Evolutionary conservation across 2,888 invertebrate species (phyloP), one percentile per base, ranked within the genome.

Genomic region (Cheilosia grossa): DNA sequence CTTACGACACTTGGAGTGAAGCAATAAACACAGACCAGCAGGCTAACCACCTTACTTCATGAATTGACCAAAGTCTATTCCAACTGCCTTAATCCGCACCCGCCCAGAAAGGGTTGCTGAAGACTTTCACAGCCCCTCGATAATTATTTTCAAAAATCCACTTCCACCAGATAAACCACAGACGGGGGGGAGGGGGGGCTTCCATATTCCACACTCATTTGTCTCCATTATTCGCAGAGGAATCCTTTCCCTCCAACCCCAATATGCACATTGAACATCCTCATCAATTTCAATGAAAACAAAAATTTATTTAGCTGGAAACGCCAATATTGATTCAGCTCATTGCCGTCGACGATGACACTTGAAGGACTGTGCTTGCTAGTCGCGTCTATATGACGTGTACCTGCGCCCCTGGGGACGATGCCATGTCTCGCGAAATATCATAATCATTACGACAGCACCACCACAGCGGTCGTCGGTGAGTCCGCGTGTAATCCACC

Each of bases 291-390:
- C 80, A 81, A 85, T 85, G 66, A 85, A 72, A 67, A 72, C 44
- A 75, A 49, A 69, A 72, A 80, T 72, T 61, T 77, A 77, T 85
- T 80, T 70, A 80, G 27, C 67, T 80, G 85, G 77, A 85, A 80
- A 85, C 75, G 85, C 77, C 80, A 81, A 85, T 85, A 85, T 85
- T 81, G 85, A 81, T 77, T 77, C 75, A 80, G 61, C 63, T 77
- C 80, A 81, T 85, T 80, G 80, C 77, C 72, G 44, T 40, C 51
- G 63, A 51, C 73, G 44, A 59, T 40, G 53, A 82, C 67, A 72
- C 67, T 82, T 82, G 70, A 82, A 72, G 59, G 69, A 64, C 79
- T 79, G 59, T 30, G 70, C 21, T 33, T 33, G 59, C 70, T 66
- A 59, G 73, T 42, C 21, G 51, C 58, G 51, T 64, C 44, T 77